Evolutionary conservation across 1,140 invertebrate genomes (phyloP).

Genomic region (Drosophila ogumai): DNA sequence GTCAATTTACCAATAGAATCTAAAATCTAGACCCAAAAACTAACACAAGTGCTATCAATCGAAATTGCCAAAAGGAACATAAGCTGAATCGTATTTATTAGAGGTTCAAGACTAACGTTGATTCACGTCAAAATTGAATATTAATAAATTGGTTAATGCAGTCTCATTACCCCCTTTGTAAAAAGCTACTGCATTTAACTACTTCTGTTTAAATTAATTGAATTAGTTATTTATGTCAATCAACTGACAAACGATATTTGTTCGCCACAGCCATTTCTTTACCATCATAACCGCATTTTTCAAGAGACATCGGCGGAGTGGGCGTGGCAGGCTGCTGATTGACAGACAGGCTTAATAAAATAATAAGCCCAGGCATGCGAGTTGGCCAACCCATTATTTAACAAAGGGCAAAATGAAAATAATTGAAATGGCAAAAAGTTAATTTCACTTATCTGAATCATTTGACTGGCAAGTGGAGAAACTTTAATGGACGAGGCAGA

Average conservation of each 20-base stretch:
- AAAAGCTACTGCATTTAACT: not conserved
- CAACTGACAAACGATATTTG: constrained; percentile 2
- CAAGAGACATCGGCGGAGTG: not conserved
- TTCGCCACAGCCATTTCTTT: constrained; percentile 22
- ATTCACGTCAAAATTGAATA: too few relatives aligned
- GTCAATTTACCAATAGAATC: too few relatives aligned
- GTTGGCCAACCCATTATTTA: not conserved
- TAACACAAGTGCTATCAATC: too few relatives aligned
- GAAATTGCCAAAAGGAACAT: too few relatives aligned
- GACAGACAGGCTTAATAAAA: constrained; percentile 33
- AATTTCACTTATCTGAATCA: constrained; percentile 57
- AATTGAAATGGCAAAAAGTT: constrained; percentile 40
- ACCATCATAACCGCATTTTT: constrained; percentile 19
- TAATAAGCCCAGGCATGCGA: constrained; percentile 18
- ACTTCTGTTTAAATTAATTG: constrained; percentile 12
- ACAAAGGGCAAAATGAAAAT: constrained; percentile 12
- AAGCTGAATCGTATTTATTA: not conserved
- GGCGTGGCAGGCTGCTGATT: constrained; percentile 2
- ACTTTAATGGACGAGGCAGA: constrained; percentile 51
- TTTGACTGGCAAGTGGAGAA: constrained; percentile 27
- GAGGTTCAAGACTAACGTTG: not conserved
- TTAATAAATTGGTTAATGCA: not conserved
- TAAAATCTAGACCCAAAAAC: too few relatives aligned
- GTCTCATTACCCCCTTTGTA: not conserved
- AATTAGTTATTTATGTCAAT: constrained; percentile 36